A percentile compares a stretch with the other conserved stretches of the same genome.
Evolutionary conservation across 30 jellyfish, hydroid and myxozoan species (phyloP).

Genomic region (Turritopsis dohrnii): DNA sequence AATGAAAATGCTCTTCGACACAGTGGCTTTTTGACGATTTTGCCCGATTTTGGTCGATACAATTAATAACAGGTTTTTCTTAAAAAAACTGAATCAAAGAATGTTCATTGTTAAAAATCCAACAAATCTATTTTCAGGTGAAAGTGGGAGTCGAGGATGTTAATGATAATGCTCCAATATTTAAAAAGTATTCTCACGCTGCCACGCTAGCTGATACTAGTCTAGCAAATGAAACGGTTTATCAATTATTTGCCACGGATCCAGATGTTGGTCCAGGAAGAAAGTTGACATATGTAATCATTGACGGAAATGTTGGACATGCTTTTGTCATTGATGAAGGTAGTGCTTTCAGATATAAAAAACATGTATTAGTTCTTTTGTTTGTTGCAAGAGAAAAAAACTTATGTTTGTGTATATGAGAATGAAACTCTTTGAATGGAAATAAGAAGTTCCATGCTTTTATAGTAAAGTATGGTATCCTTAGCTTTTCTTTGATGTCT

Average conservation of each 20-base stretch:
- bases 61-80: too few species aligned
- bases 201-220: constrained; percentile 54
- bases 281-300: constrained; percentile 50
- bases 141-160: constrained; percentile 49
- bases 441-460: background rate
- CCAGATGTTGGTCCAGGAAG: constrained; percentile 85
- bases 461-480: background rate
- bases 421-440: background rate
- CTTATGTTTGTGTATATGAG: too few species aligned
- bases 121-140: constrained; percentile 36
- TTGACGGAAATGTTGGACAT: constrained; percentile 40
- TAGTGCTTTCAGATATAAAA: constrained; percentile 1
- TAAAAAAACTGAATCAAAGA: too few species aligned
- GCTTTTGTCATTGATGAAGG: constrained; percentile 53
- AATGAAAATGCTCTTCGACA: too few species aligned
- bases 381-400: background rate
- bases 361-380: too few species aligned
- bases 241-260: constrained; percentile 72
- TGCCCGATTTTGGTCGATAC: background rate
- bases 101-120: too few species aligned
- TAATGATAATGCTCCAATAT: constrained; percentile 59
- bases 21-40: background rate
- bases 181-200: constrained; percentile 26
- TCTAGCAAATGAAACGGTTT: constrained; percentile 41
- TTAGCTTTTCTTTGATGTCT: too few species aligned